Percentiles rank a stretch among this genome's conserved stretches.
Evolutionary conservation across 1,140 invertebrate genomes (phyloP).

Genomic region (Formica exsecta): DNA sequence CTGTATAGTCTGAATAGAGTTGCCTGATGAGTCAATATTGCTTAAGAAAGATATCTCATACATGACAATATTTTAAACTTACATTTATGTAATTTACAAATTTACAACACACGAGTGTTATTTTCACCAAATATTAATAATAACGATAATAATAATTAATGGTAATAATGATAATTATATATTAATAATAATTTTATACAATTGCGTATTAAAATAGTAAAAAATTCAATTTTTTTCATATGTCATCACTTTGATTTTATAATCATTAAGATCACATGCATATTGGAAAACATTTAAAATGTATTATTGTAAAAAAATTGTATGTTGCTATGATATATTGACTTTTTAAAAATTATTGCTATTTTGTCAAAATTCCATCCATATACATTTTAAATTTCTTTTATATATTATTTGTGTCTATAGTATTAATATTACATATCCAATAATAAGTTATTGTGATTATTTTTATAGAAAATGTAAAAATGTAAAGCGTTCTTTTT

Average conservation of each 20-base stretch:
- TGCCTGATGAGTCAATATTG: neutral
- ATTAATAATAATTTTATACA: constrained; percentile 51
- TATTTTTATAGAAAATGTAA: constrained; percentile 72
- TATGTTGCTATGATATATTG: constrained; percentile 37
- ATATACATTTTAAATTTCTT: constrained; percentile 59
- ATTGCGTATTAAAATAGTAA: constrained; percentile 13
- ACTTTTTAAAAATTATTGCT: constrained; percentile 56
- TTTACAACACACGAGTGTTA: constrained; percentile 35
- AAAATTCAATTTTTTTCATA: constrained; percentile 8
- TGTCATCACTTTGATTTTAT: neutral
- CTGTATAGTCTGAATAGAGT: neutral
- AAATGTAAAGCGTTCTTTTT: constrained; percentile 68
- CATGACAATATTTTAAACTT: constrained; percentile 51
- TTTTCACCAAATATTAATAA: constrained; percentile 60
- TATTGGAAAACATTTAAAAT: constrained; percentile 55
- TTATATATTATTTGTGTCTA: constrained; percentile 37
- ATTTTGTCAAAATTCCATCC: constrained; percentile 53
- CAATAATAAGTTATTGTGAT: constrained; percentile 54
- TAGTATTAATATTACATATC: constrained; percentile 56
- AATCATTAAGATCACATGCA: neutral
- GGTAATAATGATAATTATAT: constrained; percentile 17
- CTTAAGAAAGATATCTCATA: constrained; percentile 6
- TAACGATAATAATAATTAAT: constrained; percentile 33
- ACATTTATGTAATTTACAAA: constrained; percentile 28
- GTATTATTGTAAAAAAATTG: constrained; percentile 4